Evolutionary conservation across 2,888 invertebrate genomes (phyloP), one percentile per base, ranked within the genome.

Genomic region (Hybos culiciformis): DNA sequence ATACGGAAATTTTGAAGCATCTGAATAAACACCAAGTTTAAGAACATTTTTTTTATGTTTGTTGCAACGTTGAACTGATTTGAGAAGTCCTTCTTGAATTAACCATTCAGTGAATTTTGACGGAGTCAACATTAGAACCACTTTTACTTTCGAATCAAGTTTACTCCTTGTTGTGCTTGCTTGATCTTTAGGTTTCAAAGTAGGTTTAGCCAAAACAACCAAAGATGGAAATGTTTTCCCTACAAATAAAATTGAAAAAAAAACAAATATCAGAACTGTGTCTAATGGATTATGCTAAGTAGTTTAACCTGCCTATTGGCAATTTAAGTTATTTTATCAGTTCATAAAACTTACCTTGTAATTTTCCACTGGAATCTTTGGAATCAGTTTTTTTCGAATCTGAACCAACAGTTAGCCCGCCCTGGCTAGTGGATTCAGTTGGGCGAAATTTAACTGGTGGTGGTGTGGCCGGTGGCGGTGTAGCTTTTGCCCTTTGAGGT

Each of bases 71-170:
- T 88, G 88, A 56, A 86, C 85, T 0, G 84, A 79, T 26, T 81
- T 72, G 3, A 90, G 75, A 2, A 88, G 60, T 0, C 88, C 88
- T 59, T 85, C 83, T 57, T 88, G 87, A 45, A 90, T 83, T 40
- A 90, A 71, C 87, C 88, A 90, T 67, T 90, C 90, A 0, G 86
- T 85, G 58, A 88, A 87, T 64, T 85, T 85, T 50, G 84, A 80
- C 0, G 87, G 80, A 0, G 80, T 78, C 57, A 81, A 77, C 75
- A 86, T 83, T 12, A 90, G 67, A 5, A 87, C 83, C 2, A 78
- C 72, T 62, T 88, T 90, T 2, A 90, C 87, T 62, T 83, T 83
- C 31, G 78, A 74, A 67, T 90, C 88, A 4, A 82, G 63, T 18
- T 73, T 67, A 1, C 73, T 68, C 12, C 81, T 71, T 54, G 80